Evolutionary conservation across 37 sponge, comb jelly and placozoan genomes (phyloP).

Genomic region (Spongilla lacustris): DNA sequence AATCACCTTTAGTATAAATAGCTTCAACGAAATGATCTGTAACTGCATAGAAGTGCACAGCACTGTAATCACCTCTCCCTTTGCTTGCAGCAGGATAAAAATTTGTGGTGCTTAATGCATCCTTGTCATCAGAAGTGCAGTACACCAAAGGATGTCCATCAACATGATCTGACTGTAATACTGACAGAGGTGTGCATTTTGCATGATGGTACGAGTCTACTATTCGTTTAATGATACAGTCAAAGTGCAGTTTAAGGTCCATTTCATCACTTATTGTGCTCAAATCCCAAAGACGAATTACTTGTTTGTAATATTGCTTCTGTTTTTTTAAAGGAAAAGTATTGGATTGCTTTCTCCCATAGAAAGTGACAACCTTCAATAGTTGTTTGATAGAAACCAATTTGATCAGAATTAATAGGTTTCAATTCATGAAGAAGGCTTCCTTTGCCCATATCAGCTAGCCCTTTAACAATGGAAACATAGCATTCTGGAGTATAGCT

Average conservation of each 20-base stretch:
- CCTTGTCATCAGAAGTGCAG: neutral
- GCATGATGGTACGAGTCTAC: slow-evolving; percentile 49
- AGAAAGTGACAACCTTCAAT: slow-evolving; percentile 44
- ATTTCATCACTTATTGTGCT: slow-evolving; percentile 25
- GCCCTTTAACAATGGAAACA: slow-evolving; percentile 16
- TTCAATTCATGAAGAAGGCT: slow-evolving; percentile 1
- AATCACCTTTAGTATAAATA: slow-evolving; percentile 40
- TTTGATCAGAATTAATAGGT: neutral
- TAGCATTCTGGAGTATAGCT: neutral
- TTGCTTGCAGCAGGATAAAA: slow-evolving; percentile 75
- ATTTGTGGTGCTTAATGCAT: neutral
- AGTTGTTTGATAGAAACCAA: neutral
- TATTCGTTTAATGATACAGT: slow-evolving; percentile 31
- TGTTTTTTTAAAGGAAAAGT: slow-evolving; percentile 51
- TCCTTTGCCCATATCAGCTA: slow-evolving; percentile 65
- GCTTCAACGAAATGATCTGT: slow-evolving; percentile 44
- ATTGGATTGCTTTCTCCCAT: slow-evolving; percentile 82
- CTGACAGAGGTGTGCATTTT: neutral
- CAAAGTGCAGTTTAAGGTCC: slow-evolving; percentile 17
- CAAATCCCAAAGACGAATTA: slow-evolving; percentile 84
- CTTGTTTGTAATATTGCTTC: slow-evolving; percentile 30
- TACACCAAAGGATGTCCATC: neutral
- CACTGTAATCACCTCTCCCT: slow-evolving; percentile 68
- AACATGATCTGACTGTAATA: neutral
- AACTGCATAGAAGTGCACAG: slow-evolving; percentile 78